A percentile compares a stretch with the other conserved stretches of the same genome.
phyloP scores from a whole-genome alignment of 2,113 vertebrate genomes.

The Corvus hawaiiensis region DNA sequence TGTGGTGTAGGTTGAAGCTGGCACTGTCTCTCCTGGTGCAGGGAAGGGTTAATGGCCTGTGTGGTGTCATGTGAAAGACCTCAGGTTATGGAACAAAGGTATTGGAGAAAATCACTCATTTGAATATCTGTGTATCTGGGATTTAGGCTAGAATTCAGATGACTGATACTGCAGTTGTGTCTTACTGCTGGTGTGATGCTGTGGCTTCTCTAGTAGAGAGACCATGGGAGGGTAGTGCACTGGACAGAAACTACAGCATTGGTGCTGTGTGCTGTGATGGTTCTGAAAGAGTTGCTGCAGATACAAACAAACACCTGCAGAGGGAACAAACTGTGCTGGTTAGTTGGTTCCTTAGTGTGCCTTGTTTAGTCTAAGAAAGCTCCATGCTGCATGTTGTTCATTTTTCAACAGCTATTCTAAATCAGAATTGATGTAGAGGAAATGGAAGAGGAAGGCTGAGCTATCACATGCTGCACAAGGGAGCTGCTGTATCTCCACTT shows the following conservation, averaged over 20 bases:
- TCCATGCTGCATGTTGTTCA: neutral
- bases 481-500: neutral
- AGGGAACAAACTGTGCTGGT: neutral
- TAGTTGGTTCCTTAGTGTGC: neutral
- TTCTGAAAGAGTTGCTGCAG: neutral
- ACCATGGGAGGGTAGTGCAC: neutral
- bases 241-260: neutral
- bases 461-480: neutral
- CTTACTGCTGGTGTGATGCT: neutral
- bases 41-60: neutral
- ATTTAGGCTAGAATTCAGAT: neutral
- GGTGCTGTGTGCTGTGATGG: neutral
- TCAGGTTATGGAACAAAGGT: neutral
- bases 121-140: neutral
- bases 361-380: neutral
- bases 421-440: neutral
- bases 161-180: neutral
- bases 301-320: neutral
- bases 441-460: neutral
- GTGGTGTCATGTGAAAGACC: neutral
- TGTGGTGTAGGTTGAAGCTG: neutral
- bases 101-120: neutral
- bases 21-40: neutral
- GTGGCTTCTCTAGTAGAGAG: neutral
- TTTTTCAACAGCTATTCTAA: neutral